Evolutionary conservation across 2,888 invertebrate genomes (phyloP).

Genomic region (Drosophila flavopinicola): DNA sequence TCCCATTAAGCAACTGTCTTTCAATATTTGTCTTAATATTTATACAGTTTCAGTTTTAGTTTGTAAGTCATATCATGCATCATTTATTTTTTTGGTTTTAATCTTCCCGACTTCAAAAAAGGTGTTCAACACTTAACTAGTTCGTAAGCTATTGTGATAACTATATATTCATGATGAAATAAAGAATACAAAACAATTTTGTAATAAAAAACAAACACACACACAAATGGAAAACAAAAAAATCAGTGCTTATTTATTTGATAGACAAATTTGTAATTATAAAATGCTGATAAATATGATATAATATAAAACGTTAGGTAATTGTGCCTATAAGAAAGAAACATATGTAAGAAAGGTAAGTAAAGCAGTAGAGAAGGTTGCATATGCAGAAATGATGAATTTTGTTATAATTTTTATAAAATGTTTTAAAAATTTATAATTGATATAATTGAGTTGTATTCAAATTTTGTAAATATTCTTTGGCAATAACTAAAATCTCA

Average conservation of each 20-base stretch:
- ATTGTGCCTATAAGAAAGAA: too few species aligned
- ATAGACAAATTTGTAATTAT: not conserved
- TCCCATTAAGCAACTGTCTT: conserved; percentile 45
- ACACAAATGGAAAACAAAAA: not conserved
- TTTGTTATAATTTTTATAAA: too few species aligned
- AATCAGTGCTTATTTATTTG: not conserved
- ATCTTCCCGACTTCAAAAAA: conserved; percentile 6
- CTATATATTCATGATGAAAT: conserved; percentile 57
- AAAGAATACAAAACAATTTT: conserved; percentile 36
- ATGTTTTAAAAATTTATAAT: not conserved
- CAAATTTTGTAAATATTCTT: too few species aligned
- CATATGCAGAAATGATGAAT: too few species aligned
- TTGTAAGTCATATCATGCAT: conserved; percentile 53
- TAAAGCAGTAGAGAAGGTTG: too few species aligned
- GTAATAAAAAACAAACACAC: conserved; percentile 10
- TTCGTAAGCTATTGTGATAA: conserved; percentile 73
- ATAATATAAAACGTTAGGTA: too few species aligned
- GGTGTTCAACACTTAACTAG: conserved; percentile 62
- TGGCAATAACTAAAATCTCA: not conserved
- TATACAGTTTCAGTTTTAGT: conserved; percentile 58
- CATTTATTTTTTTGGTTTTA: conserved; percentile 50
- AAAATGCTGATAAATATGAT: too few species aligned
- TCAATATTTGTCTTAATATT: conserved; percentile 60
- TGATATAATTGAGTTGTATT: too few species aligned
- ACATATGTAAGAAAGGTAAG: too few species aligned